Evolutionary conservation across 2,888 invertebrate genomes (phyloP), one percentile per base, ranked within the genome.

Genomic region (Oxycera nigricornis): DNA sequence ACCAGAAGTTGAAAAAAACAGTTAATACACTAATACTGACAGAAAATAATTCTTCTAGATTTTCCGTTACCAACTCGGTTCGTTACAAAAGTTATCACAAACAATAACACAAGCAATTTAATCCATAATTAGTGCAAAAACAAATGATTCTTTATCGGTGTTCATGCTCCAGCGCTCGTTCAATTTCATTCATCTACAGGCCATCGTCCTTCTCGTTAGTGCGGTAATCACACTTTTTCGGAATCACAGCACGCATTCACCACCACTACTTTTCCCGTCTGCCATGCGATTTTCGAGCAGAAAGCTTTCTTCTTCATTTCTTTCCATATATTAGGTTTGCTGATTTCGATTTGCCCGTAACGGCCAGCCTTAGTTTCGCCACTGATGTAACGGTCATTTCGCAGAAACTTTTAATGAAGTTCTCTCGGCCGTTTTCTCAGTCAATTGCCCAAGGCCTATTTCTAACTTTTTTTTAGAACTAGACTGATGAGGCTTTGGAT

Each of bases 381-480:
- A 24, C 20, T 22, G 52, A 24, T 59, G n/a, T n/a, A 28, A 26
- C 65, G 22, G 39, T 39, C 65, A 46, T 41, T 65, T 26, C 26
- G 41, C 46, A 59, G 20, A 65, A 65, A 24, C 62, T 65, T 65
- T 65, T 65, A 65, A 65, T 65, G 65, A 65, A 65, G 65, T 65
- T 65, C 65, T 65, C 41, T 41, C 26, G n/a, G 31, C 24, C 31
- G 14, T n/a, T 65, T 65, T 65, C 46, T 39, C 17, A 65, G 46
- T 41, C 41, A 65, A n/a, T 24, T 17, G 65, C 65, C 41, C 14
- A 31, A 65, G 65, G 65, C 65, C 41, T 41, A 41, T 41, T 65
- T 28, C 22, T 24, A 26, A 20, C 65, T 65, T 17, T 35, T 11
- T 35, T n/a, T n/a, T n/a, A n/a, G n/a, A n/a, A n/a, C n/a, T n/a